phyloP scores from a whole-genome alignment of 2,797 vertebrate species.

The Leptoclinus maculatus region DNA sequence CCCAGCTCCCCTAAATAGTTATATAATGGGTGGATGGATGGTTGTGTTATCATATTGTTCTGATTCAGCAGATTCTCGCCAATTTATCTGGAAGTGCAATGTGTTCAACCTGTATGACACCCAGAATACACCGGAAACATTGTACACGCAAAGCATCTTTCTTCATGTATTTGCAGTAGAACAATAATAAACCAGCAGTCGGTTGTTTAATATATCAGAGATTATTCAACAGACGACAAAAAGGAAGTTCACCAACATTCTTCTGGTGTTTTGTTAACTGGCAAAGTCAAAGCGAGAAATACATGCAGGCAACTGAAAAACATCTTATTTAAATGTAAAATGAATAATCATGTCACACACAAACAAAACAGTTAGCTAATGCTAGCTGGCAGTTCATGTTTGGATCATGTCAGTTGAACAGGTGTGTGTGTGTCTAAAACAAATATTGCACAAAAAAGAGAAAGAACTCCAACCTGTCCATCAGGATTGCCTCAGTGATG shows the following conservation, averaged over 20 bases:
- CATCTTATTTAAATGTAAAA: neutral
- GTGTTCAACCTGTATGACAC: neutral
- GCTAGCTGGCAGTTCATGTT: neutral
- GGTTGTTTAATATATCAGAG: neutral
- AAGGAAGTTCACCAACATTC: neutral
- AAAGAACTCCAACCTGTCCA: slow-evolving; percentile 1
- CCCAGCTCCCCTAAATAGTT: neutral
- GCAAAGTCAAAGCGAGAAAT: neutral
- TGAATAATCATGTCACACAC: neutral
- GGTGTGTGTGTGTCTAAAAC: neutral
- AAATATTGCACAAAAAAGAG: slow-evolving; percentile 4
- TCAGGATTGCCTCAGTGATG: slow-evolving; percentile 13
- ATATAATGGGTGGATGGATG: neutral
- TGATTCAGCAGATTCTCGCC: neutral
- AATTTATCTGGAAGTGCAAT: neutral
- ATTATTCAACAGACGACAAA: neutral
- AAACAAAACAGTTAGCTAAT: neutral
- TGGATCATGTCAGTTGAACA: neutral
- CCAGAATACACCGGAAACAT: neutral
- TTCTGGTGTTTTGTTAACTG: neutral
- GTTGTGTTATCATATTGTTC: neutral
- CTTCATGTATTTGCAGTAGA: neutral
- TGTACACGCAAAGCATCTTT: neutral
- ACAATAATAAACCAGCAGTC: neutral
- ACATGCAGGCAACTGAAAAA: neutral